phyloP scores from a whole-genome alignment of 2,797 vertebrate species.

The Rhynchotus rufescens region DNA sequence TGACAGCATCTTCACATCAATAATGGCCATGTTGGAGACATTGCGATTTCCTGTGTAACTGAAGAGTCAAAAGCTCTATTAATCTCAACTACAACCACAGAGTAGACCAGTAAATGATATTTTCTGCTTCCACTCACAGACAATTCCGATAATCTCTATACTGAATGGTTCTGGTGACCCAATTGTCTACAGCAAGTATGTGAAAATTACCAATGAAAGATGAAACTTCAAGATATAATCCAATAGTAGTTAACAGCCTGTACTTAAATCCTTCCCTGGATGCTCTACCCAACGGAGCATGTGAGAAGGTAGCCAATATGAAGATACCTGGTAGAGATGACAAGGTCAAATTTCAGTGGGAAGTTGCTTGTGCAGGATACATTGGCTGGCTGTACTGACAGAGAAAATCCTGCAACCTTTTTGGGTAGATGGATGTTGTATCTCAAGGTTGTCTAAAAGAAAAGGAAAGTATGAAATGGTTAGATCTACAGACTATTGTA shows the following conservation, averaged over 20 bases:
- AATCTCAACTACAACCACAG: neutral
- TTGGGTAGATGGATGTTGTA: constrained; percentile 71
- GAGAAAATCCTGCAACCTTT: constrained; percentile 72
- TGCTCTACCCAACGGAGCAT: neutral
- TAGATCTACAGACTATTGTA: neutral
- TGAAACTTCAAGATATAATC: neutral
- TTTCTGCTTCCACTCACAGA: neutral
- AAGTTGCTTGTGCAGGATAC: constrained; percentile 51
- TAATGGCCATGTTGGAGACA: constrained; percentile 74
- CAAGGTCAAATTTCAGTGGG: constrained; percentile 66
- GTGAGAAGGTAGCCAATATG: neutral
- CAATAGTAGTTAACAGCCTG: neutral
- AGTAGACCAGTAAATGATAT: neutral
- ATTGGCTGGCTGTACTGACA: constrained; percentile 15
- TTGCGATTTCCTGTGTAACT: constrained; percentile 66
- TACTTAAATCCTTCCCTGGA: neutral
- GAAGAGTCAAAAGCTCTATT: neutral
- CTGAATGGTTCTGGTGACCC: neutral
- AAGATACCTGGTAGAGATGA: constrained; percentile 68
- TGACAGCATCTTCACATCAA: constrained; percentile 77
- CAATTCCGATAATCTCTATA: neutral
- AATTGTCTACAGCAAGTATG: too few relatives aligned
- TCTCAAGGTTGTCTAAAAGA: constrained; percentile 69
- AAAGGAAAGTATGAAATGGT: neutral
- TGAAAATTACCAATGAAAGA: neutral